These are phyloP conservation scores for Oegoconia quadripuncta DNA, from an alignment of 2,888 invertebrate species.

Conservation along the genomic window DNA sequence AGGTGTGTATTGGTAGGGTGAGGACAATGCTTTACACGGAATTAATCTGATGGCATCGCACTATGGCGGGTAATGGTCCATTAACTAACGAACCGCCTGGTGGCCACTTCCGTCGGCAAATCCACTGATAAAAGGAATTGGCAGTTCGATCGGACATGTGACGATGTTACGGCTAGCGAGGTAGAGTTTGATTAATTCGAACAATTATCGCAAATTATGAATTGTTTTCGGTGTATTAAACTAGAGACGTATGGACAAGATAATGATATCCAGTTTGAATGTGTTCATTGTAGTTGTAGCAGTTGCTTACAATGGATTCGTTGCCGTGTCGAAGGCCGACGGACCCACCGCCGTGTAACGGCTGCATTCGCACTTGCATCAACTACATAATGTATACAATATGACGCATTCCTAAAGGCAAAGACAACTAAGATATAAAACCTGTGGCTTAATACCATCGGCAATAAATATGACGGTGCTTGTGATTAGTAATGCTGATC, in stretches of 20 bases:
- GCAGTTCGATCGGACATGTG: slow-evolving; percentile 31
- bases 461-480: background rate
- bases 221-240: slow-evolving; percentile 43
- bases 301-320: slow-evolving; percentile 57
- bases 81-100: slow-evolving; percentile 40
- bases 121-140: slow-evolving; percentile 37
- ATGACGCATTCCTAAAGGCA: slow-evolving; percentile 36
- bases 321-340: slow-evolving; percentile 73
- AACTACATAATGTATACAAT: slow-evolving; percentile 29
- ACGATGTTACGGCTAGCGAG: slow-evolving; percentile 10
- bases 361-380: slow-evolving; percentile 45
- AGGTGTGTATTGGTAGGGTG: background rate
- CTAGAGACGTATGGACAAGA: slow-evolving; percentile 53
- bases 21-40: slow-evolving; percentile 6
- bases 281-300: slow-evolving; percentile 70
- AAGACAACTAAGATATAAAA: too few species aligned
- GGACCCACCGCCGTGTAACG: slow-evolving; percentile 63
- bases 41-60: slow-evolving; percentile 4
- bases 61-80: slow-evolving; percentile 25
- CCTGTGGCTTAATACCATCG: too few species aligned
- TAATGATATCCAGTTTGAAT: slow-evolving; percentile 67
- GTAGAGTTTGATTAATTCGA: background rate
- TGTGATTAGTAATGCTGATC: background rate
- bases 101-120: slow-evolving; percentile 35
- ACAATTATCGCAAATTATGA: slow-evolving; percentile 24